Base-by-base conservation (phyloP, 2,888 invertebrate genomes). In the Chirona hameri region DNA sequence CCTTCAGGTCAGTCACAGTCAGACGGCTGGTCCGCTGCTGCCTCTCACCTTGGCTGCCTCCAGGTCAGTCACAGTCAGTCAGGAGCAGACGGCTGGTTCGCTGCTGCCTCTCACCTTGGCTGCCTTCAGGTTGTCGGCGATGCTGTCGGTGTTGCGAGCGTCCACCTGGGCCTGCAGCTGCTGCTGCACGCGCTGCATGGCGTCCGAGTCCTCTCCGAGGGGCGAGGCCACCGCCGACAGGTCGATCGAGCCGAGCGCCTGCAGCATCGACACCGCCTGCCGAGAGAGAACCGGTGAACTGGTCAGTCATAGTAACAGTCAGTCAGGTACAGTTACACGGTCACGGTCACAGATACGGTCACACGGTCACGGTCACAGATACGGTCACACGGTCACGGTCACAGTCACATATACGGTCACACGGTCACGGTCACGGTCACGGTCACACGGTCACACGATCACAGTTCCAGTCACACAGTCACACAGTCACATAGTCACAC, bases 101-200 rank as follows among this genome's bases (percentile, higher is more conserved):
- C 39, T 39, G 39, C 39, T 7, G 1, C 9, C n/a, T 2, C 69
- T 46, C 39, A 76, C 76, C 76, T 76, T 76, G 24, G 48, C 55
- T 18, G 60, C 55, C 72, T 76, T 72, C 27, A 81, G 82, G 29
- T 81, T 82, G 60, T 82, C 79, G 57, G 79, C 79, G n/a, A 83
- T 83, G 27, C 80, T 82, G 48, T 83, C 65, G 4, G 82, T 82
- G 79, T 82, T 76, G 48, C 29, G 55, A 18, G 57, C 57, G 27
- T 80, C 72, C 10, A 83, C 60, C 69, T 79, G 60, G 46, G 39
- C 39, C 60, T 82, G 82, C 69, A 76, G 81, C 52, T 21, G 52
- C 29, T 81, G 52, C 27, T 72, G 81, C 24, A 82, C 83, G 46
- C 55, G 39, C 10, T 81, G 81, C 1, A 21, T 24, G 21, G 39